phyloP scores from a whole-genome alignment of 2,888 invertebrate genomes.

The Helicoverpa assulta region DNA sequence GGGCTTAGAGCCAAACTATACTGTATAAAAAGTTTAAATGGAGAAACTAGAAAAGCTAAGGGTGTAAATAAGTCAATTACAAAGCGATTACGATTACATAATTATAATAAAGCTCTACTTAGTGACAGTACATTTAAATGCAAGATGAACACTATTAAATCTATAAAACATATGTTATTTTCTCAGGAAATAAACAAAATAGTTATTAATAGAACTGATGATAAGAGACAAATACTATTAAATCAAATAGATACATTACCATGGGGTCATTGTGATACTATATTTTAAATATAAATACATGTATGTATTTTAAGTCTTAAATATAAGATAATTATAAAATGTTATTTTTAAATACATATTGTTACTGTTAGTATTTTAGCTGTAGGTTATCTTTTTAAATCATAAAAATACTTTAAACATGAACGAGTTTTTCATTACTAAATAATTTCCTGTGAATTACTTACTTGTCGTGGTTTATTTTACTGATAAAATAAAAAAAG shows the following conservation, averaged over 20 bases:
- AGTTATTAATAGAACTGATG: constrained; percentile 6
- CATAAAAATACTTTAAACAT: too few species aligned
- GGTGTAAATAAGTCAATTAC: constrained; percentile 6
- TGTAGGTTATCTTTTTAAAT: too few species aligned
- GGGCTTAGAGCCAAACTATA: constrained; percentile 38
- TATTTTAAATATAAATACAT: too few species aligned
- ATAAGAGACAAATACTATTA: background rate
- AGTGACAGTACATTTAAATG: background rate
- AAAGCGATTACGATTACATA: background rate
- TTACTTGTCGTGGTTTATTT: too few species aligned
- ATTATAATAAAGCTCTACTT: too few species aligned
- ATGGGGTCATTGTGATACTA: constrained; percentile 3
- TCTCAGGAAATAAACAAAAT: constrained; percentile 8
- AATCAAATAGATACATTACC: constrained; percentile 9
- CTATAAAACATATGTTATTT: constrained; percentile 10
- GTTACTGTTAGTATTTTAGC: too few species aligned
- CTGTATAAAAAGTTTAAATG: constrained; percentile 9
- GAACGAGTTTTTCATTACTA: too few species aligned
- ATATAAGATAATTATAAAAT: background rate
- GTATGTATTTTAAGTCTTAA: too few species aligned
- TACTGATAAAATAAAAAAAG: too few species aligned
- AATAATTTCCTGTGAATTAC: too few species aligned
- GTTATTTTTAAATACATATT: too few species aligned
- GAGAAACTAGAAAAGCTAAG: constrained; percentile 8
- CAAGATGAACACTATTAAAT: constrained; percentile 1